Evolutionary conservation across 1,140 invertebrate genomes (phyloP), one percentile per base, ranked within the genome.

Genomic region (Dufourea novaeangliae): DNA sequence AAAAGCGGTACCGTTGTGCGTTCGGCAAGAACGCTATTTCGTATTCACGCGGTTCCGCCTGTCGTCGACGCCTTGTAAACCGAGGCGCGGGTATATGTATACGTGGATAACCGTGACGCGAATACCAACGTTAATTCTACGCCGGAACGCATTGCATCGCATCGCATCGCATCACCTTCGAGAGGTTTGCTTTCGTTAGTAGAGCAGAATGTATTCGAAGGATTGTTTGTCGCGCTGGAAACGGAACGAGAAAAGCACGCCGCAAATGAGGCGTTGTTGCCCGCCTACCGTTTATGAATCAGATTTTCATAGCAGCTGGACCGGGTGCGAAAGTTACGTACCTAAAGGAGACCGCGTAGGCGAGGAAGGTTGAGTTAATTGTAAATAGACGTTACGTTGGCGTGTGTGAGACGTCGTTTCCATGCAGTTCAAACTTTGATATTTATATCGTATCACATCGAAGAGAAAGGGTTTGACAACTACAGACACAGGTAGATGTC

Each of bases 1-100:
- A 44, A 46, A 80, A 67, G 12, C 37, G 71, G 69, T 87, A 84
- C 84, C 84, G 82, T 89, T 85, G 80, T 61, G 29, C 44, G 50
- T 68, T 62, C 59, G 41, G 41, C 59, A 70, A 56, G 69, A 39
- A 74, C 72, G 27, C 17, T 54, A 86, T 86, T 86, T 81, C 46
- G 80, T 82, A 80, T 83, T 66, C 77, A 39, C 62, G 77, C 74
- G 25, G 56, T 25, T 46, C 46, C 37, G n/a, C 41, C 6, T 25
- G 25, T 52, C 62, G 61, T n/a, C 64, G 46, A 39, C 50, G 34
- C 39, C 62, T 63, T 27, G 29, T 64, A 22, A 61, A 44, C 39
- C 11, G 20, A 44, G 17, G 62, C 61, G 11, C 8, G 46, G 41
- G 39, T 52, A 29, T 17, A 39, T 57, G 56, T 76, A 56, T 27